Percentiles rank a stretch among this genome's conserved stretches.
These are phyloP conservation scores for Omphaloscelis lunosa DNA, from an alignment of 2,888 invertebrate genomes.

Conservation along the genomic window DNA sequence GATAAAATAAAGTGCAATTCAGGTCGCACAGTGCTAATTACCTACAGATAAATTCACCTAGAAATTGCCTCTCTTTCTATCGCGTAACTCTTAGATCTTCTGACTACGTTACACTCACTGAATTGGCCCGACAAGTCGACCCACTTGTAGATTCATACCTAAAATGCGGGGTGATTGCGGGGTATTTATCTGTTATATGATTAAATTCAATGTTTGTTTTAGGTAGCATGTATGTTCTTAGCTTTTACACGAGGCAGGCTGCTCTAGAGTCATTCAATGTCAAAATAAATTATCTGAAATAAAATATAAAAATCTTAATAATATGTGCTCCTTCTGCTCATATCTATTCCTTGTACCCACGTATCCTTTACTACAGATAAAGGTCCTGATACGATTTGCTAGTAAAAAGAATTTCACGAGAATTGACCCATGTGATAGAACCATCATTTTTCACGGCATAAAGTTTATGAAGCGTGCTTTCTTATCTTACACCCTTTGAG, in stretches of 20 bases:
- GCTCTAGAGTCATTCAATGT: not conserved
- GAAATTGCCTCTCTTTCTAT: too few relatives aligned
- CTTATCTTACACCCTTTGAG: conserved; percentile 70
- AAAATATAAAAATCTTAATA: not conserved
- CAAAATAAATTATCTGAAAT: not conserved
- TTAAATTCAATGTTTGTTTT: too few relatives aligned
- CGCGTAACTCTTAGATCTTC: too few relatives aligned
- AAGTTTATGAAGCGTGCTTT: conserved; percentile 76
- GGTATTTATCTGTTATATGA: too few relatives aligned
- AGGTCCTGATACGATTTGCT: conserved; percentile 46
- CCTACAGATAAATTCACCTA: too few relatives aligned
- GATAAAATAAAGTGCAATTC: too few relatives aligned
- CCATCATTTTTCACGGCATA: conserved; percentile 73
- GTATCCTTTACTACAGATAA: conserved; percentile 47
- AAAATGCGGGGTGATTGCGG: too few relatives aligned
- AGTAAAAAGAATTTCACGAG: conserved; percentile 63
- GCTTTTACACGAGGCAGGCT: not conserved
- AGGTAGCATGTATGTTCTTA: not conserved
- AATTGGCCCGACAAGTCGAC: too few relatives aligned
- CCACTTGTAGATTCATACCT: too few relatives aligned
- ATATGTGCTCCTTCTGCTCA: conserved; percentile 25
- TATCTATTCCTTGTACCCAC: not conserved
- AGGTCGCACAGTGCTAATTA: too few relatives aligned
- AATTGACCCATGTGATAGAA: conserved; percentile 72
- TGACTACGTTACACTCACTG: too few relatives aligned